phyloP scores from a whole-genome alignment of 2,797 vertebrate species.

The Rhinogobio ventralis region DNA sequence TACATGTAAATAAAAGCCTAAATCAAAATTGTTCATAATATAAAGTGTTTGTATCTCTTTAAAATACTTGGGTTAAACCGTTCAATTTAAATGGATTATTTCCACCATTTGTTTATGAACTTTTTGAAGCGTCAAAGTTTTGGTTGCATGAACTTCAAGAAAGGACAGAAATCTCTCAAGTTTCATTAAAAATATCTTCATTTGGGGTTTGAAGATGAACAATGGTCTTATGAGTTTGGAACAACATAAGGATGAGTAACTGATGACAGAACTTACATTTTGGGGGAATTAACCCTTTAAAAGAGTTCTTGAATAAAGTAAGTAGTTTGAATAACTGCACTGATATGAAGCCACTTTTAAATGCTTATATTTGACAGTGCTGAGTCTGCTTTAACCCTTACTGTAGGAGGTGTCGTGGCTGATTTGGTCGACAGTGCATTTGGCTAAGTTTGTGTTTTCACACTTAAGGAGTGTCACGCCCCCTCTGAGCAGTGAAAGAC shows the following conservation, averaged over 20 bases:
- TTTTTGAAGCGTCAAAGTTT: background rate
- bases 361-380: slow-evolving; percentile 45
- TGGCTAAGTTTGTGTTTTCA: slow-evolving; percentile 65
- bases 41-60: background rate
- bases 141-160: background rate
- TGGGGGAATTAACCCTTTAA: background rate
- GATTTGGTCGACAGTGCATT: slow-evolving; percentile 57
- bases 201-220: background rate
- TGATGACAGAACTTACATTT: background rate
- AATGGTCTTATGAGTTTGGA: background rate
- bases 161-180: background rate
- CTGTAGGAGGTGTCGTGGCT: slow-evolving; percentile 51
- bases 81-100: background rate
- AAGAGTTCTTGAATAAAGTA: background rate
- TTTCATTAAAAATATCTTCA: background rate
- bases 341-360: background rate
- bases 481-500: slow-evolving; percentile 68
- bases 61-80: background rate
- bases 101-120: background rate
- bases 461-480: slow-evolving; percentile 67
- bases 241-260: background rate
- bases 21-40: background rate
- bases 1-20: background rate
- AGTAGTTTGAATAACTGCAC: background rate
- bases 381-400: slow-evolving; percentile 64